These are phyloP conservation scores for Cyprinodon brontotheroides DNA, from an alignment of 2,113 vertebrate species.

Conservation along the genomic window DNA sequence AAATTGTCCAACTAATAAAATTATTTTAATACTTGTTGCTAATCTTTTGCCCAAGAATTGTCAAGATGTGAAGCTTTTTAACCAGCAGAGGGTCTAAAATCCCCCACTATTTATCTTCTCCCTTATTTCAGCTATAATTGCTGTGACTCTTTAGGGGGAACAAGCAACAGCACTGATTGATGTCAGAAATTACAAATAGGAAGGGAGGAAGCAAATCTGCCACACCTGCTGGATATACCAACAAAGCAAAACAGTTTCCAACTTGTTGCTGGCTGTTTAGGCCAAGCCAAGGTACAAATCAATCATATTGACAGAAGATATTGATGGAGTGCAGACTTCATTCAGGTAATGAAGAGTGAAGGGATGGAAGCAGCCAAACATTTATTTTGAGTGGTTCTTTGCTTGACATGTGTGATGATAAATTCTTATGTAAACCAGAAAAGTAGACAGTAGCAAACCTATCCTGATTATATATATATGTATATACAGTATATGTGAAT, in stretches of 20 bases:
- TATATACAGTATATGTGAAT: neutral
- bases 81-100: slow-evolving; percentile 1
- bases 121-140: slow-evolving; percentile 27
- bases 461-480: neutral
- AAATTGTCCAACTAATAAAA: neutral
- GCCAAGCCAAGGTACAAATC: slow-evolving; percentile 17
- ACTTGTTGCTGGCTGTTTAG: slow-evolving; percentile 32
- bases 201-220: slow-evolving; percentile 20
- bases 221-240: neutral
- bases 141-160: slow-evolving; percentile 18
- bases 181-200: slow-evolving; percentile 38
- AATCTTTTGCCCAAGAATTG: slow-evolving; percentile 41
- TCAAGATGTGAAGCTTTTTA: slow-evolving; percentile 10
- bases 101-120: slow-evolving; percentile 21
- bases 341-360: slow-evolving; percentile 45
- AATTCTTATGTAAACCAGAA: slow-evolving; percentile 1
- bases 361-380: slow-evolving; percentile 1
- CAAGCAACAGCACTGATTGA: slow-evolving; percentile 33
- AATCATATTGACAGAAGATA: slow-evolving; percentile 33
- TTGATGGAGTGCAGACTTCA: slow-evolving; percentile 41
- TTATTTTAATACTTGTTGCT: neutral
- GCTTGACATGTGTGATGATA: neutral
- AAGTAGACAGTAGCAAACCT: slow-evolving; percentile 6
- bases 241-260: neutral
- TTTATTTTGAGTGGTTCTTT: slow-evolving; percentile 12